These are phyloP conservation scores for Caenorhabditis wallacei DNA, from an alignment of 2,888 invertebrate genomes.

Conservation along the genomic window DNA sequence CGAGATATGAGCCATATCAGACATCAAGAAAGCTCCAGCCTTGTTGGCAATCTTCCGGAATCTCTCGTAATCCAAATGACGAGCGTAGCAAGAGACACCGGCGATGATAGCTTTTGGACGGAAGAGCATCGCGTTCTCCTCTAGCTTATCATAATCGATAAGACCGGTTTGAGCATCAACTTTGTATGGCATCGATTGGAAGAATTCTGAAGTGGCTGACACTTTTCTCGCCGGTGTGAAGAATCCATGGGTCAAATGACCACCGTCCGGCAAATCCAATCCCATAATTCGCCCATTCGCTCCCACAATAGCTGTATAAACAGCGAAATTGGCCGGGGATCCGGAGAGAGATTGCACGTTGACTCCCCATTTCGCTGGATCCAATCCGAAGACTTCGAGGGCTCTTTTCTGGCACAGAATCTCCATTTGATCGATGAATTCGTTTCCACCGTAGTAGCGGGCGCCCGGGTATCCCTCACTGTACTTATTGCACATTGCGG, in stretches of 20 bases:
- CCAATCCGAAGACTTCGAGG: slow-evolving; percentile 88
- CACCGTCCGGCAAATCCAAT: slow-evolving; percentile 96
- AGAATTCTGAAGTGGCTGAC: slow-evolving; percentile 97
- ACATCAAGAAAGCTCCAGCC: slow-evolving; percentile 90
- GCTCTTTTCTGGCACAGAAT: slow-evolving; percentile 92
- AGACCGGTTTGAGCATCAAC: slow-evolving; percentile 89
- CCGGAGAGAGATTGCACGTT: slow-evolving; percentile 98
- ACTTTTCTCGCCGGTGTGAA: slow-evolving; percentile 93
- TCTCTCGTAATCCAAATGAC: slow-evolving; percentile 92
- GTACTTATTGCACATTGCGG: slow-evolving; percentile 86
- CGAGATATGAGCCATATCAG: slow-evolving; percentile 97
- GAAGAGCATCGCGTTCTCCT: slow-evolving; percentile 91
- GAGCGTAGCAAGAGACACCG: slow-evolving; percentile 94
- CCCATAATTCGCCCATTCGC: slow-evolving; percentile 97
- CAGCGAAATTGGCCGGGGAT: slow-evolving; percentile 97
- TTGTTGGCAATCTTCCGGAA: slow-evolving; percentile 90
- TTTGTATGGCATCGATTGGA: slow-evolving; percentile 98
- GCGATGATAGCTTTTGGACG: slow-evolving; percentile 95
- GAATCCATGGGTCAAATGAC: slow-evolving; percentile 89
- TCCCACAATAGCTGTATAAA: slow-evolving; percentile 89
- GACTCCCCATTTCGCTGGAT: slow-evolving; percentile 94
- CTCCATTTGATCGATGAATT: slow-evolving; percentile 95
- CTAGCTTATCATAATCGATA: slow-evolving; percentile 94
- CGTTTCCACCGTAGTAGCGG: slow-evolving; percentile 98
- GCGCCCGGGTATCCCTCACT: slow-evolving; percentile 86